Conservation (phyloP, 2,797 vertebrate genomes). For the Dendrocincla tyrannina region DNA sequence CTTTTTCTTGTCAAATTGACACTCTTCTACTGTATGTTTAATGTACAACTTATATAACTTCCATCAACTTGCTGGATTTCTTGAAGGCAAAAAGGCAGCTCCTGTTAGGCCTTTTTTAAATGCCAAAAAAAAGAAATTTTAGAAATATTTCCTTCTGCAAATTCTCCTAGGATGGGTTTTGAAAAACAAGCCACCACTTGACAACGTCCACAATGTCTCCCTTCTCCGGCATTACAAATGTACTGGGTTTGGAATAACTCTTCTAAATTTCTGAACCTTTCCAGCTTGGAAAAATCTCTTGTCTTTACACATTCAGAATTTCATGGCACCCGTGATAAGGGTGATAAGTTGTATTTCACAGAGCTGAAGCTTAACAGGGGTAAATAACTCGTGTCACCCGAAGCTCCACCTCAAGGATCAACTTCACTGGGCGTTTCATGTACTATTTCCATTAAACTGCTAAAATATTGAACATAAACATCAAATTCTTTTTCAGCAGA, state of each 20-base stretch:
- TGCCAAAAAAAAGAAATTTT: neutral
- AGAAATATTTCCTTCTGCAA: neutral
- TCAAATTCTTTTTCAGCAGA: neutral
- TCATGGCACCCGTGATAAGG: neutral
- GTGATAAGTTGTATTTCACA: neutral
- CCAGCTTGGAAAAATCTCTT: neutral
- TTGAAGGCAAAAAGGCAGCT: neutral
- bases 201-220: neutral
- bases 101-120: neutral
- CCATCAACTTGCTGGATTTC: slow-evolving; percentile 15
- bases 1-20: slow-evolving; percentile 64
- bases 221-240: neutral
- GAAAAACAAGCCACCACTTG: neutral
- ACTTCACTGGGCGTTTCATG: neutral
- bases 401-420: neutral
- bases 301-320: neutral
- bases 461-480: neutral
- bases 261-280: neutral
- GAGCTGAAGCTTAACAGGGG: neutral
- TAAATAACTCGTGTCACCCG: neutral
- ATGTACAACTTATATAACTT: slow-evolving; percentile 16
- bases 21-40: slow-evolving; percentile 28
- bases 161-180: neutral
- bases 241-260: neutral
- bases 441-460: neutral